Percentiles rank a stretch among this genome's conserved stretches.
Conservation (phyloP, 2,113 vertebrate species). For the Callionymus lyra region DNA sequence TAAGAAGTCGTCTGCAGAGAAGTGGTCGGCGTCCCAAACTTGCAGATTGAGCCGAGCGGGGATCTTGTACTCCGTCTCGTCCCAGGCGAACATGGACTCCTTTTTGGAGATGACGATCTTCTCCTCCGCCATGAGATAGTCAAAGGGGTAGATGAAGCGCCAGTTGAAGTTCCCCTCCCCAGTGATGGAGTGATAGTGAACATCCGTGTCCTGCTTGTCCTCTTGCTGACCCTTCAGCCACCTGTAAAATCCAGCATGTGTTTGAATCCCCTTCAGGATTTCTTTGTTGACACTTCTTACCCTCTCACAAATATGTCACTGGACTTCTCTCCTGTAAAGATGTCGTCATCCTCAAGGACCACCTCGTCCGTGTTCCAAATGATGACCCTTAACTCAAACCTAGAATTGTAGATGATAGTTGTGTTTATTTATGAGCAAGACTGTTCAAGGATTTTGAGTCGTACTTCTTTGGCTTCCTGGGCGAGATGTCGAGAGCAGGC, state of each 20-base stretch:
- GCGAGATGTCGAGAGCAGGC: constrained; percentile 86
- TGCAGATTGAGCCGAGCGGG: constrained; percentile 90
- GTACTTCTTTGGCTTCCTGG: constrained; percentile 95
- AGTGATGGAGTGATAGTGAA: constrained; percentile 95
- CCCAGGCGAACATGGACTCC: constrained; percentile 98
- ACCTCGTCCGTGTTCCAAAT: constrained; percentile 98
- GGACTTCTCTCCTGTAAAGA: constrained; percentile 97
- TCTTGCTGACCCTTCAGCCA: constrained; percentile 98
- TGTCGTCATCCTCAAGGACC: constrained; percentile 92
- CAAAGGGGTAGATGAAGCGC: constrained; percentile 91
- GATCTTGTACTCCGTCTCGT: constrained; percentile 97
- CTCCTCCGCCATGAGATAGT: constrained; percentile 94
- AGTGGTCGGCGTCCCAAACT: constrained; percentile 97
- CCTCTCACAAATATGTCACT: constrained; percentile 97
- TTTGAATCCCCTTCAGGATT: not conserved
- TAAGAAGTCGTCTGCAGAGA: constrained; percentile 93
- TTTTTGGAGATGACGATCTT: constrained; percentile 97
- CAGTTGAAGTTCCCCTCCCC: constrained; percentile 99
- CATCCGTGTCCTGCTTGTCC: constrained; percentile 97
- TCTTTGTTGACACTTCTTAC: constrained; percentile 56
- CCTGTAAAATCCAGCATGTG: constrained; percentile 51
- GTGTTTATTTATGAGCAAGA: too few species aligned
- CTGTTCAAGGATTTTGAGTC: constrained; percentile 9
- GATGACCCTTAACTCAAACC: constrained; percentile 93
- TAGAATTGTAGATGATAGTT: constrained; percentile 36